phyloP scores from a whole-genome alignment of 1,140 invertebrate species.

The Heterodera carotae region DNA sequence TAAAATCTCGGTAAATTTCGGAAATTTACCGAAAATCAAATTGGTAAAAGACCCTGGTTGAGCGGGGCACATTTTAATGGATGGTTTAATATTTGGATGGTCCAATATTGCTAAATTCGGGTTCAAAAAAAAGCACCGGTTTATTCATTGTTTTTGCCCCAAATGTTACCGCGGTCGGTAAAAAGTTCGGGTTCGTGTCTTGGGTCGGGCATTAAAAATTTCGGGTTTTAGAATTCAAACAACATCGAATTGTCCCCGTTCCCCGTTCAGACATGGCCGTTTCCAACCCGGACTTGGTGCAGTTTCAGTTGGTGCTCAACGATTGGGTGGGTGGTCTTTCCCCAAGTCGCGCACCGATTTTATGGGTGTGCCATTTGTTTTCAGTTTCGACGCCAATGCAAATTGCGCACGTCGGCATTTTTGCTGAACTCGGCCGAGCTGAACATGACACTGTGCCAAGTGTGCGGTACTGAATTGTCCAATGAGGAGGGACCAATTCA shows the following conservation, averaged over 20 bases:
- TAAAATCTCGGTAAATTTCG: too few species aligned
- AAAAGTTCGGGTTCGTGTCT: too few species aligned
- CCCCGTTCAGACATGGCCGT: constrained; percentile 43
- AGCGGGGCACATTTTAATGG: too few species aligned
- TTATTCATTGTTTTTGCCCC: too few species aligned
- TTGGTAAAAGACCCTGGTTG: too few species aligned
- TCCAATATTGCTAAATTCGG: too few species aligned
- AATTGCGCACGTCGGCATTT: constrained; percentile 45
- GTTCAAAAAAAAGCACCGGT: too few species aligned
- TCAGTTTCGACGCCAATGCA: constrained; percentile 45
- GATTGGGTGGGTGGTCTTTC: constrained; percentile 41
- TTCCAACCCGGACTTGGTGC: constrained; percentile 47
- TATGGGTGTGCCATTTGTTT: constrained; percentile 16
- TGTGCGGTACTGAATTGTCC: constrained; percentile 25
- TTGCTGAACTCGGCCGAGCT: constrained; percentile 42
- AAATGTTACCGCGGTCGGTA: too few species aligned
- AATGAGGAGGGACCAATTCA: constrained; percentile 9
- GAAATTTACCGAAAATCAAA: too few species aligned
- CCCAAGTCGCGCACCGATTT: constrained; percentile 5
- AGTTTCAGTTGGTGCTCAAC: constrained; percentile 52
- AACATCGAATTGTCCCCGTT: background rate
- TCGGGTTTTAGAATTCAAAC: background rate
- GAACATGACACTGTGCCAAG: constrained; percentile 41
- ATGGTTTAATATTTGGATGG: too few species aligned
- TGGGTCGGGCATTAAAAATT: background rate